Percentiles rank a stretch among this genome's conserved stretches.
These are phyloP conservation scores for Marcusenius ussheri DNA, from an alignment of 2,113 vertebrate species.

Conservation along the genomic window DNA sequence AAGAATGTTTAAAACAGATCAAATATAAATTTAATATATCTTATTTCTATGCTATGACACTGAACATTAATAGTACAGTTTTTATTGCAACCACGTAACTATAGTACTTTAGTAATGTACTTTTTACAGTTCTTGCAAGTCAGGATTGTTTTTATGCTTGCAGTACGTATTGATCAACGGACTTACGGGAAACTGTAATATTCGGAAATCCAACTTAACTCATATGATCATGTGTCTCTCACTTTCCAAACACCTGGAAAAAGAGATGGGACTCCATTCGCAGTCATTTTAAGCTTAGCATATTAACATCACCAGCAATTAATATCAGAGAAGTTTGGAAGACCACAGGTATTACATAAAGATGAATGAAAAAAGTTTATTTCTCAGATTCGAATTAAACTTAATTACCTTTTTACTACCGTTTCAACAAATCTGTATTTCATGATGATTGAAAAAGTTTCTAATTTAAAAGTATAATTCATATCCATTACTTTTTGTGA, in stretches of 20 bases:
- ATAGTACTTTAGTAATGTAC: neutral
- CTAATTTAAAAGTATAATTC: neutral
- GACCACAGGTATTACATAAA: neutral
- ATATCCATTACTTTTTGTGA: neutral
- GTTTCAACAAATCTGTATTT: neutral
- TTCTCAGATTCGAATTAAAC: neutral
- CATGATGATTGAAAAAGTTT: neutral
- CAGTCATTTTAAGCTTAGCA: neutral
- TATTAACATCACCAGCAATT: neutral
- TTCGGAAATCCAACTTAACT: neutral
- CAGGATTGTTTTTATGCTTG: neutral
- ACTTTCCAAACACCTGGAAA: neutral
- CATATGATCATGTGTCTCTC: neutral
- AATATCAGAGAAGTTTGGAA: neutral
- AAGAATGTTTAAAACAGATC: neutral
- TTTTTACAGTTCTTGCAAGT: neutral
- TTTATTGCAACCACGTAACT: neutral
- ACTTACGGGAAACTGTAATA: neutral
- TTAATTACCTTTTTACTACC: neutral
- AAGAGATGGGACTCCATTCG: neutral
- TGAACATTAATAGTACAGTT: neutral
- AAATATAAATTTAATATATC: neutral
- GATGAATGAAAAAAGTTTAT: neutral
- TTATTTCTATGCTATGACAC: neutral
- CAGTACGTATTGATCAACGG: neutral